Evolutionary conservation across 1,140 invertebrate species (phyloP).

Genomic region (Frieseomelitta varia): DNA sequence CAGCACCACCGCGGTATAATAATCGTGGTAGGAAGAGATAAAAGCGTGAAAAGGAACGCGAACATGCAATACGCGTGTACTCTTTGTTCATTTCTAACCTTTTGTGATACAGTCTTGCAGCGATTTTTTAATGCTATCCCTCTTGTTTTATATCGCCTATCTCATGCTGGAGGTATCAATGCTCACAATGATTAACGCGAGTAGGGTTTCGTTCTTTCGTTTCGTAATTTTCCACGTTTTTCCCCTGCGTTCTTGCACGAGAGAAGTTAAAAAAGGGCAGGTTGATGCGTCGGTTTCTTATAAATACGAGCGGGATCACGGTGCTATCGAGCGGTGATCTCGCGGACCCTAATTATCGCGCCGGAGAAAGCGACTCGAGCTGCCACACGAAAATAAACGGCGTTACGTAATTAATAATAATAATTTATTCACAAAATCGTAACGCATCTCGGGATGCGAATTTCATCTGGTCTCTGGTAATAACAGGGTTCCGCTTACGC

Average conservation of each 20-base stretch:
- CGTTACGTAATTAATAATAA: constrained; percentile 55
- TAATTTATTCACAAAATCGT: constrained; percentile 35
- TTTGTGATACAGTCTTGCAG: no score
- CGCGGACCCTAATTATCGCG: constrained; percentile 52
- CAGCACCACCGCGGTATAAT: constrained; percentile 48
- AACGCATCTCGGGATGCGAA: constrained; percentile 2
- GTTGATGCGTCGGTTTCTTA: constrained; percentile 28
- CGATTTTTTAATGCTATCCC: neutral
- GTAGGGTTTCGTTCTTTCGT: neutral
- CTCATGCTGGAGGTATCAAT: neutral
- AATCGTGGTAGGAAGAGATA: constrained; percentile 56
- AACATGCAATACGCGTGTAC: constrained; percentile 17
- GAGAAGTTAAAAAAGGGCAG: neutral
- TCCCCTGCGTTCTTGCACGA: neutral
- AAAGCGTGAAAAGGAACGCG: constrained; percentile 47
- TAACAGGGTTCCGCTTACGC: neutral
- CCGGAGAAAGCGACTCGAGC: constrained; percentile 46
- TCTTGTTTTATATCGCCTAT: neutral
- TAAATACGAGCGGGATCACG: constrained; percentile 31
- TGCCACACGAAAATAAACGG: constrained; percentile 37
- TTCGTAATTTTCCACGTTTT: neutral
- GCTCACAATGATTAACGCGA: neutral
- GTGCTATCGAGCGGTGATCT: constrained; percentile 37
- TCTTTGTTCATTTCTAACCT: constrained; percentile 13
- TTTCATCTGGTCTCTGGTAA: constrained; percentile 15